Conservation (phyloP, 2,113 vertebrate genomes). For the Phylloscopus trochiloides region DNA sequence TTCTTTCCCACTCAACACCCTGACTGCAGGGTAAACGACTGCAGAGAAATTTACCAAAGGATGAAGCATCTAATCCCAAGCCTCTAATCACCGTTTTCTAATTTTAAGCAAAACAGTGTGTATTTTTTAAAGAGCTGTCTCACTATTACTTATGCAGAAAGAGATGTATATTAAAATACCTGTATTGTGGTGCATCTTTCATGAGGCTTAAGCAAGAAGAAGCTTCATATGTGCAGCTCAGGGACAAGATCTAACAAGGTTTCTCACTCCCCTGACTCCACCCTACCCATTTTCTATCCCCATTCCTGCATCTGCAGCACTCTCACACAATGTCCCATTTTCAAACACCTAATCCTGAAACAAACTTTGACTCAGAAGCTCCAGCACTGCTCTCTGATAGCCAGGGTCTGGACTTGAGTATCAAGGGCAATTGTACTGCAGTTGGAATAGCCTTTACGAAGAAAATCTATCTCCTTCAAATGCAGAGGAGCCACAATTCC, state of each 20-base stretch:
- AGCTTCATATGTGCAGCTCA: background rate
- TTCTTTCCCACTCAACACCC: background rate
- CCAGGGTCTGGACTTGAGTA: background rate
- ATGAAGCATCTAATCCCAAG: background rate
- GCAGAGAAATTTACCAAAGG: background rate
- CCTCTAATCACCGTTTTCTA: background rate
- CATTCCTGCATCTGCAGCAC: background rate
- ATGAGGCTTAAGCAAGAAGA: background rate
- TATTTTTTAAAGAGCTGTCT: background rate
- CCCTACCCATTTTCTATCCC: background rate
- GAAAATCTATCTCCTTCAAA: background rate
- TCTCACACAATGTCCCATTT: background rate
- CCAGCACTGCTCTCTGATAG: background rate
- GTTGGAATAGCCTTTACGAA: background rate
- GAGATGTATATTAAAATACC: background rate
- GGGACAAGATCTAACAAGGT: background rate
- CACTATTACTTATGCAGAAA: background rate
- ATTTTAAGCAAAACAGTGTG: background rate
- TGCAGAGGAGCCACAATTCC: background rate
- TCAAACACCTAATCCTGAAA: background rate
- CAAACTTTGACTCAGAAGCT: background rate
- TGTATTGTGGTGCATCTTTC: background rate
- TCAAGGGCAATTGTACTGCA: background rate
- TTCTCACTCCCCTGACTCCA: background rate
- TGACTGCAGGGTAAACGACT: background rate